Evolutionary conservation across 2,113 vertebrate species (phyloP).

Genomic region (Mus musculus): GRCm39 chr11:55290001-55290500

Average conservation of each 20-base stretch:
- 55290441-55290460: background rate
- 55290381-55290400: background rate
- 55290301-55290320: background rate
- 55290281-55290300: background rate
- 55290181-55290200: accelerated
- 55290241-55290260: no score
- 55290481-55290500: background rate
- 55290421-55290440: background rate
- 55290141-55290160: conserved; percentile 90
- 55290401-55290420: background rate
- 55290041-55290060: conserved; percentile 96
- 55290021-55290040: conserved; percentile 99
- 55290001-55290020: conserved; percentile 86
- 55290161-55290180: background rate
- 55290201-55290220: accelerated
- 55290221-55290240: no score
- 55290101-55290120: conserved; percentile 98
- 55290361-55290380: background rate
- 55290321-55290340: background rate
- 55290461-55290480: background rate
- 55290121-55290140: conserved; percentile 95
- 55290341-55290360: background rate
- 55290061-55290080: conserved; percentile 97
- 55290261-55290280: background rate
- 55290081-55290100: conserved; percentile 99